Evolutionary conservation across 2,113 vertebrate species (phyloP), one percentile per base, ranked within the genome.

Genomic region (Zosterops hypoxanthus): DNA sequence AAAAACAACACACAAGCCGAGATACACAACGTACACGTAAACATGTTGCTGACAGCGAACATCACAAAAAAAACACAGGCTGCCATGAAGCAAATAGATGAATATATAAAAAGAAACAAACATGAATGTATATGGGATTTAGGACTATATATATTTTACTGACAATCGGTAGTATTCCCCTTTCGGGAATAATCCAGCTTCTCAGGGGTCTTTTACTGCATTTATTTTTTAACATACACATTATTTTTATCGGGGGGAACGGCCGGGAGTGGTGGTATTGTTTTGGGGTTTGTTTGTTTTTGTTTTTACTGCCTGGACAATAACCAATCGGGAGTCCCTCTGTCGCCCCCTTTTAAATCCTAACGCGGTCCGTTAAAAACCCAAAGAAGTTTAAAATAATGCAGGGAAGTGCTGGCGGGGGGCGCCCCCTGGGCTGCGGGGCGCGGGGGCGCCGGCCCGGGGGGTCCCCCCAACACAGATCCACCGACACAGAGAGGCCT

Each of bases 291-390:
- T 92, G 97, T 98, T 98, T 98, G 98, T 98, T 98, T 97, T 98
- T 97, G 98, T 98, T 98, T 97, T 97, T 96, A 92, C 97, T 96
- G 97, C 97, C 96, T 97, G 97, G 97, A 98, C 98, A 98, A 98
- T 98, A 98, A 98, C 98, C 98, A 98, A 98, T 98, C 97, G 97
- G 97, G 97, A 98, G 97, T 98, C 97, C 98, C 98, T 98, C 97
- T 97, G 97, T 97, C 97, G 98, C 97, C 97, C 98, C 98, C 98
- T 98, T 98, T 98, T 98, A 97, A 97, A 98, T 98, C 97, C 97
- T 97, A 89, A 76, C 98, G 98, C 97, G 98, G 97, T 97, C 97
- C 97, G 96, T 98, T 97, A 97, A 96, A 96, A 97, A 97, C 97
- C 94, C 95, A 93, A 97, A 97, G 97, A 98, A 98, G 98, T 98